These are phyloP conservation scores for Thymallus thymallus DNA, from an alignment of 2,113 vertebrate species.

Conservation along the genomic window DNA sequence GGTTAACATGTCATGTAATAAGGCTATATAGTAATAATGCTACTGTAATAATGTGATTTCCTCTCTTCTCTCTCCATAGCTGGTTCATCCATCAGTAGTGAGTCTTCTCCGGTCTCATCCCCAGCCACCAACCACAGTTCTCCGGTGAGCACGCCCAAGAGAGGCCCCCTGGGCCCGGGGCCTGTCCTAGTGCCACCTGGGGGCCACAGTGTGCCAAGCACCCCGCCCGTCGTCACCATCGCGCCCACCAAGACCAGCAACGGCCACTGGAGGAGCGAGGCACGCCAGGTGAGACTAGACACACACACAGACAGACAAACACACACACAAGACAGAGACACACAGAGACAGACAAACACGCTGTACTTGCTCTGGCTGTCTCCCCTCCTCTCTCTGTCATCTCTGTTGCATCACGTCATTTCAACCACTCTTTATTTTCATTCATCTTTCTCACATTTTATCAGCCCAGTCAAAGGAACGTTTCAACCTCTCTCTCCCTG, in stretches of 20 bases:
- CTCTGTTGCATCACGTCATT: neutral
- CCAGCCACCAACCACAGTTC: conserved; percentile 98
- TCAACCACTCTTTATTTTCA: neutral
- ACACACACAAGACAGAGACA: neutral
- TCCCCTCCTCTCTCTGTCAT: conserved; percentile 2
- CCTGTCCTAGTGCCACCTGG: conserved; percentile 88
- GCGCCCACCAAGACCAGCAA: conserved; percentile 98
- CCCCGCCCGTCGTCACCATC: conserved; percentile 96
- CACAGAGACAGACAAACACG: neutral
- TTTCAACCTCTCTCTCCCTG: neutral
- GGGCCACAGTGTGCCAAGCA: conserved; percentile 94
- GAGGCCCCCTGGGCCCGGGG: conserved; percentile 93
- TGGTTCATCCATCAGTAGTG: conserved; percentile 97
- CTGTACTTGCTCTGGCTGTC: neutral
- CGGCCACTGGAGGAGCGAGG: conserved; percentile 93
- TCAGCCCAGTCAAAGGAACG: neutral
- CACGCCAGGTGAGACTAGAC: conserved; percentile 81
- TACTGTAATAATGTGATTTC: neutral
- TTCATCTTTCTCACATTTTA: conserved; percentile 1
- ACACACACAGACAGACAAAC: neutral
- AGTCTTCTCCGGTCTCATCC: conserved; percentile 94
- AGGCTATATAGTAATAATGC: too few species aligned
- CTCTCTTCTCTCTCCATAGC: conserved; percentile 35
- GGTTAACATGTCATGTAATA: too few species aligned
- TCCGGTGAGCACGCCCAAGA: conserved; percentile 93